Conservation (phyloP, 2,797 vertebrate genomes). For the Avahi laniger region DNA sequence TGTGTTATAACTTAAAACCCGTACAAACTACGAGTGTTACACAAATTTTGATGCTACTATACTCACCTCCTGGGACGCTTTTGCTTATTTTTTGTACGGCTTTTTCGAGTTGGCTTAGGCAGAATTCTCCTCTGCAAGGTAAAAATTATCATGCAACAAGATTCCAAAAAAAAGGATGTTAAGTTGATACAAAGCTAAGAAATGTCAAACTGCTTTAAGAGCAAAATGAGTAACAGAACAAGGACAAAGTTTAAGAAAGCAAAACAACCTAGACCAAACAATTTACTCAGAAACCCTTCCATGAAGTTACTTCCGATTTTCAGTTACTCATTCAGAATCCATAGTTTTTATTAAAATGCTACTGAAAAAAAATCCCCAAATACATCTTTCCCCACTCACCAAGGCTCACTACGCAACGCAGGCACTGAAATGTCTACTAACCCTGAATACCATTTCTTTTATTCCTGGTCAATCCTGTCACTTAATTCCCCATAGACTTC, state of each 20-base stretch:
- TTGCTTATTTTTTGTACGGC: conserved; percentile 98
- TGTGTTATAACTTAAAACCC: neutral
- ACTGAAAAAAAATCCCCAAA: no score
- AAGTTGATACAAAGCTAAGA: neutral
- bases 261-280: neutral
- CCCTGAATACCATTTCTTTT: accelerated
- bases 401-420: accelerated
- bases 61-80: conserved; percentile 96
- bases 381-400: neutral
- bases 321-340: neutral
- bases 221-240: accelerated
- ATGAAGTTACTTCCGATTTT: no score
- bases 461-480: neutral
- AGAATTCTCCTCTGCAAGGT: conserved; percentile 94
- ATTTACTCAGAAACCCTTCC: neutral
- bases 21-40: accelerated
- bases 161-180: neutral
- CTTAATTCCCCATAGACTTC: accelerated
- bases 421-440: accelerated
- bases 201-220: neutral
- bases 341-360: neutral
- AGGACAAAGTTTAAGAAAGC: neutral
- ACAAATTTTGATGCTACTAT: accelerated
- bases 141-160: neutral
- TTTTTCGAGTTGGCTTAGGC: conserved; percentile 98